phyloP scores from a whole-genome alignment of 1,140 invertebrate genomes.

The Drosophila pseudoananassae region DNA sequence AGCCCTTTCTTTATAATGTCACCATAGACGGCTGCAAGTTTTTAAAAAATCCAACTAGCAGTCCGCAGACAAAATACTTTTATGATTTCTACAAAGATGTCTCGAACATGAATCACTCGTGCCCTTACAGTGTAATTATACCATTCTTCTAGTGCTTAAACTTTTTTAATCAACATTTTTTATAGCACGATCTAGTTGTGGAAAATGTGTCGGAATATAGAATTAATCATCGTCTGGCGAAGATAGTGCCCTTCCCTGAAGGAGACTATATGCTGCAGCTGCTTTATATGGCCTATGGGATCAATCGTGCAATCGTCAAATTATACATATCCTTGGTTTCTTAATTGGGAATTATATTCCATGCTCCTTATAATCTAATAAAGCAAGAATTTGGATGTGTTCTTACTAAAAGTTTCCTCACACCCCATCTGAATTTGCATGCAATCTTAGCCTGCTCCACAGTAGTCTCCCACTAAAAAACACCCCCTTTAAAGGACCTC shows the following conservation, averaged over 20 bases:
- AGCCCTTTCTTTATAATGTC: slow-evolving; percentile 1
- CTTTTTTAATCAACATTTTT: neutral
- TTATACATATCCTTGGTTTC: too few relatives aligned
- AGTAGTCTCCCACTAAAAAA: neutral
- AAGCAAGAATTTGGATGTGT: too few relatives aligned
- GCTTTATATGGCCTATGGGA: neutral
- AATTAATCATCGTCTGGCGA: neutral
- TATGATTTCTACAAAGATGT: neutral
- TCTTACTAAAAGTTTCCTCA: too few relatives aligned
- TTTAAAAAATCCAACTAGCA: neutral
- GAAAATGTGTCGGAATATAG: neutral
- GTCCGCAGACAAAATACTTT: neutral
- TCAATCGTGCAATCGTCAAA: neutral
- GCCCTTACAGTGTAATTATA: neutral
- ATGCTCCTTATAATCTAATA: neutral
- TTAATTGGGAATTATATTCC: too few relatives aligned
- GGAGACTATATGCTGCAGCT: neutral
- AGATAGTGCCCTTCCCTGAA: neutral
- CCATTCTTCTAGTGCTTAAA: neutral
- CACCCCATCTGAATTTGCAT: slow-evolving; percentile 3
- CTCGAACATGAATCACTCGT: neutral
- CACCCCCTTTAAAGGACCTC: neutral
- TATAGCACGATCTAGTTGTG: neutral
- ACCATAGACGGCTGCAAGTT: neutral
- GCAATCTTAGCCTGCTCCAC: slow-evolving; percentile 4